Conservation (phyloP, 2,797 vertebrate species). For the Melanotaenia trifasciata region DNA sequence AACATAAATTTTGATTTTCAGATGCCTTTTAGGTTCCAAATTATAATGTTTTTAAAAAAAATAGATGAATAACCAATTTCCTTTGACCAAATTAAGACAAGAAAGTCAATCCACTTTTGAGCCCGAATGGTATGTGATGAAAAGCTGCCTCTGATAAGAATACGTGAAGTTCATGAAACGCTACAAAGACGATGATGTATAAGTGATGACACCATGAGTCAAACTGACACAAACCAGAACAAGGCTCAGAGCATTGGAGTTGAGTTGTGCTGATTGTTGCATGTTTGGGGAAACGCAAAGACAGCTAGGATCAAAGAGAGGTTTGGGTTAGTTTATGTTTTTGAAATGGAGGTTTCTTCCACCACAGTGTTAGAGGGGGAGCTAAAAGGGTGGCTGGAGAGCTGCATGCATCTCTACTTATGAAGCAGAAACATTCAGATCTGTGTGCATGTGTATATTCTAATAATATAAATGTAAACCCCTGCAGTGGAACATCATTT, state of each 20-base stretch:
- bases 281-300: conserved; percentile 59
- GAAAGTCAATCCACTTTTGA: conserved; percentile 7
- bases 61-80: not conserved
- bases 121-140: conserved; percentile 6
- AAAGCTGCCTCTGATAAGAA: conserved; percentile 23
- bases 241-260: conserved; percentile 39
- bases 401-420: conserved; percentile 23
- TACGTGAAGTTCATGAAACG: conserved; percentile 43
- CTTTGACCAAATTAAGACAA: conserved; percentile 8
- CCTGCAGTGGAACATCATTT: conserved; percentile 63
- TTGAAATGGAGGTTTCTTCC: conserved; percentile 58
- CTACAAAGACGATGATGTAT: conserved; percentile 40
- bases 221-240: conserved; percentile 60
- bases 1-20: conserved; percentile 1
- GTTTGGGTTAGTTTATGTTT: conserved; percentile 52
- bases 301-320: conserved; percentile 67
- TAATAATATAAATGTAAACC: not conserved
- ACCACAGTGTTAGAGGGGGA: conserved; percentile 23
- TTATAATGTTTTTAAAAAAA: conserved; percentile 9
- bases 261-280: conserved; percentile 59
- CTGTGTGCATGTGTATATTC: conserved; percentile 7
- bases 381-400: conserved; percentile 51
- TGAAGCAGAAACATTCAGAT: conserved; percentile 35
- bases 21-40: not conserved
- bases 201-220: conserved; percentile 57